phyloP scores from a whole-genome alignment of 2,113 vertebrate genomes.

The Rynchops niger region DNA sequence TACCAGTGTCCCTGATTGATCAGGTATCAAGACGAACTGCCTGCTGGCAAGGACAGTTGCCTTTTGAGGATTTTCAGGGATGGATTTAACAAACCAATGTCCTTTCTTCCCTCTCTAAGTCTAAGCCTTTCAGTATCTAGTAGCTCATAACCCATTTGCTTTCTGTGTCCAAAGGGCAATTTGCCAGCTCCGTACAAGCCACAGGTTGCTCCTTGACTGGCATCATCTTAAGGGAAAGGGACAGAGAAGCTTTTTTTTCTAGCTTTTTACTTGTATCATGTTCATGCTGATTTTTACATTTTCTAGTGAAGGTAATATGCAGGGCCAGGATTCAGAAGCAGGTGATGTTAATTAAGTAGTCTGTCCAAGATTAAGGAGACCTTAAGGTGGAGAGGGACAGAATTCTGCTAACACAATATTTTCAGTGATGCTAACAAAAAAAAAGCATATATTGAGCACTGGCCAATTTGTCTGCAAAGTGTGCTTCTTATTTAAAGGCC shows the following conservation, averaged over 20 bases:
- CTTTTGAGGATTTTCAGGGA: background rate
- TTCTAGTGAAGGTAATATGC: background rate
- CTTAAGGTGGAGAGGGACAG: background rate
- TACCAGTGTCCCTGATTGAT: background rate
- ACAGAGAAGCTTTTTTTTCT: background rate
- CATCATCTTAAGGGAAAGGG: background rate
- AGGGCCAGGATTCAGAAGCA: background rate
- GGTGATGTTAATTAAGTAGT: background rate
- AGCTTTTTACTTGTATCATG: background rate
- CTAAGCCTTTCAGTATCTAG: background rate
- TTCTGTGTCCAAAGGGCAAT: background rate
- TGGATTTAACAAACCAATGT: background rate
- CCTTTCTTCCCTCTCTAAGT: background rate
- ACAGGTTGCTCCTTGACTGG: background rate
- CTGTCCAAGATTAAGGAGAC: background rate
- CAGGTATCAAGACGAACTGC: background rate
- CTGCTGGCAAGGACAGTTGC: background rate
- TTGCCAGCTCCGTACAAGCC: background rate
- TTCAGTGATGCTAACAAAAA: background rate
- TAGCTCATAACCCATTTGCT: background rate
- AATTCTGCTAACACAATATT: background rate
- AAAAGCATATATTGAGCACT: background rate
- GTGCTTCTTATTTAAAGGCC: background rate
- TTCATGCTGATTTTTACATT: background rate
- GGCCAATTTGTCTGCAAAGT: background rate